These are phyloP conservation scores for Urocynchramus pylzowi DNA, from an alignment of 2,113 vertebrate species.

Conservation along the genomic window DNA sequence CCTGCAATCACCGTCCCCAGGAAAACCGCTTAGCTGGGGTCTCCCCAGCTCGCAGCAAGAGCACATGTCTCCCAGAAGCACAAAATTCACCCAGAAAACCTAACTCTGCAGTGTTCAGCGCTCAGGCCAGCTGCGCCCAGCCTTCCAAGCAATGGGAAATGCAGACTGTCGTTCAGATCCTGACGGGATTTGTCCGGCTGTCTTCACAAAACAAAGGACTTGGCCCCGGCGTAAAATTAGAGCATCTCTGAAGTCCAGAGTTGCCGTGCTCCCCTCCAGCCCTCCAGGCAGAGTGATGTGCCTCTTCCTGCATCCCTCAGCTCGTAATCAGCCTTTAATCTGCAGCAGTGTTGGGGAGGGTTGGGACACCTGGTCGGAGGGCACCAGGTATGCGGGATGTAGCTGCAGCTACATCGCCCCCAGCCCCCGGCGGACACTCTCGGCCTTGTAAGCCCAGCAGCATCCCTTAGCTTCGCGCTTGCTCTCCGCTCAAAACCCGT, in stretches of 20 bases:
- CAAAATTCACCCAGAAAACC: neutral
- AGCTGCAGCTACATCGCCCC: accelerated
- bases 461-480: neutral
- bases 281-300: accelerated
- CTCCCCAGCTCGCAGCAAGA: neutral
- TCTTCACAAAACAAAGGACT: neutral
- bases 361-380: neutral
- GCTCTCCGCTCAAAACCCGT: neutral
- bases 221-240: accelerated
- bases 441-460: neutral
- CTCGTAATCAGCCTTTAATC: neutral
- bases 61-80: neutral
- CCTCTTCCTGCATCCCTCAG: neutral
- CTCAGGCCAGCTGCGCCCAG: neutral
- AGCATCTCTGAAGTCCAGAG: neutral
- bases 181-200: neutral
- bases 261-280: neutral
- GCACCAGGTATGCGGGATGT: accelerated
- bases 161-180: neutral
- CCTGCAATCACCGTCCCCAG: neutral
- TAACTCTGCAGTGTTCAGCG: accelerated
- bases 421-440: accelerated
- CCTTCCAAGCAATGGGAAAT: neutral
- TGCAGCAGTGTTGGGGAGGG: neutral
- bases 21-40: neutral